A percentile compares a stretch with the other conserved stretches of the same genome.
Evolutionary conservation across 2,888 invertebrate species (phyloP).

Genomic region (Cataglyphis altisquamis): DNA sequence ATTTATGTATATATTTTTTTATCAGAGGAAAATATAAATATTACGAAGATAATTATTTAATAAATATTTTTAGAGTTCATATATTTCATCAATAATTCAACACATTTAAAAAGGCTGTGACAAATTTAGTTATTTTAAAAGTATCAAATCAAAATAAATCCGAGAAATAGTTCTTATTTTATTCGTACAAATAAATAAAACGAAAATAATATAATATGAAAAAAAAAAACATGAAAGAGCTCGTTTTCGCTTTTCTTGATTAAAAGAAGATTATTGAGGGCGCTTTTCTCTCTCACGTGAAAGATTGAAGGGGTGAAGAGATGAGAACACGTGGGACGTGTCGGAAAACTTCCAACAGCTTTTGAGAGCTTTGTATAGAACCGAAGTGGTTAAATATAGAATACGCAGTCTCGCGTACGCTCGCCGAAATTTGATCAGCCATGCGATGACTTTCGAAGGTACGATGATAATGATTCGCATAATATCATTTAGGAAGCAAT

Average conservation of each 20-base stretch:
- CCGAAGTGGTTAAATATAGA: conserved; percentile 38
- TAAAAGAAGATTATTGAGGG: neutral
- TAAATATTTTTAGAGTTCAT: neutral
- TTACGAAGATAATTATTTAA: neutral
- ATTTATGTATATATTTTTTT: neutral
- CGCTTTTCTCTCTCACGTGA: neutral
- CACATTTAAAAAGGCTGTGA: neutral
- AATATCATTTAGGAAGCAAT: neutral
- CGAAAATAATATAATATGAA: neutral
- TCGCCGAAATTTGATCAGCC: conserved; percentile 18
- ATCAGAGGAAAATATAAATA: neutral
- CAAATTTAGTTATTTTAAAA: neutral
- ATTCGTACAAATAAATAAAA: neutral
- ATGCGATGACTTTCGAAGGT: neutral
- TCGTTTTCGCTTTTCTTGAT: neutral
- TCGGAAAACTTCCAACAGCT: conserved; percentile 43
- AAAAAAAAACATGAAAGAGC: neutral
- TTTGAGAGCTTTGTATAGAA: conserved; percentile 38
- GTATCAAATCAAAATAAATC: neutral
- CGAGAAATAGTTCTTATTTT: neutral
- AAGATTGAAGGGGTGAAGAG: conserved; percentile 24
- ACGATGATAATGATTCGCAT: neutral
- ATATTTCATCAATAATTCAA: neutral
- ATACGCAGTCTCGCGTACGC: conserved; percentile 15
- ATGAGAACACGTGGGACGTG: conserved; percentile 28